Conservation (phyloP, 2,888 invertebrate genomes). For the Aporophyla lueneburgensis region DNA sequence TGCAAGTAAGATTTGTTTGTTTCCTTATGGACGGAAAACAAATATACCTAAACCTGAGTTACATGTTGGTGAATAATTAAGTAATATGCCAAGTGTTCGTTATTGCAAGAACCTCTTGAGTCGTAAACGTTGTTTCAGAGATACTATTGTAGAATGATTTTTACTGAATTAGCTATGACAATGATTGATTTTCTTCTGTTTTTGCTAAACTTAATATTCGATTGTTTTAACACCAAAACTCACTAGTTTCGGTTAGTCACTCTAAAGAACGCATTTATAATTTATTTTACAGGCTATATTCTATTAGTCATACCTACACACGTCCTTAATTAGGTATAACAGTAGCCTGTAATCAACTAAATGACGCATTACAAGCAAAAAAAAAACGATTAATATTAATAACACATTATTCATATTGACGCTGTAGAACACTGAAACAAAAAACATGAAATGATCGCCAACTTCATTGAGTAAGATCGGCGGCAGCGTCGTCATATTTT, state of each 20-base stretch:
- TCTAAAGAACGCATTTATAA: neutral
- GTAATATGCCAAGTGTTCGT: slow-evolving; percentile 9
- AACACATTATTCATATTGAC: neutral
- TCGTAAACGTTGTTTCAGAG: neutral
- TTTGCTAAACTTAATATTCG: neutral
- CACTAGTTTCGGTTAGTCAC: too few relatives aligned
- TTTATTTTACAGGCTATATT: neutral
- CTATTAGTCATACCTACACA: neutral
- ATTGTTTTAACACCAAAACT: neutral
- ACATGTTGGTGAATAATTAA: slow-evolving; percentile 17
- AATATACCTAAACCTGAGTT: slow-evolving; percentile 18
- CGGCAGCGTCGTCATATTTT: neutral
- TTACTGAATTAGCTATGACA: neutral
- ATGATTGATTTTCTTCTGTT: neutral
- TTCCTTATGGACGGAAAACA: slow-evolving; percentile 33
- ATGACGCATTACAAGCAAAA: neutral
- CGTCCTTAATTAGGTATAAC: slow-evolving; percentile 8
- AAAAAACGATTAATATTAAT: neutral
- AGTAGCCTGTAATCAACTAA: neutral
- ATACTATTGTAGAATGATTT: slow-evolving; percentile 4
- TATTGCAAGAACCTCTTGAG: slow-evolving; percentile 22
- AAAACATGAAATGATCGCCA: neutral
- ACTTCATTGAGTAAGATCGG: neutral
- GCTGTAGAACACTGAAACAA: slow-evolving; percentile 3
- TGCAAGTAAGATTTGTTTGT: slow-evolving; percentile 20